Evolutionary conservation across 2,888 invertebrate species (phyloP), one percentile per base, ranked within the genome.

Genomic region (Andrena chrysosceles): DNA sequence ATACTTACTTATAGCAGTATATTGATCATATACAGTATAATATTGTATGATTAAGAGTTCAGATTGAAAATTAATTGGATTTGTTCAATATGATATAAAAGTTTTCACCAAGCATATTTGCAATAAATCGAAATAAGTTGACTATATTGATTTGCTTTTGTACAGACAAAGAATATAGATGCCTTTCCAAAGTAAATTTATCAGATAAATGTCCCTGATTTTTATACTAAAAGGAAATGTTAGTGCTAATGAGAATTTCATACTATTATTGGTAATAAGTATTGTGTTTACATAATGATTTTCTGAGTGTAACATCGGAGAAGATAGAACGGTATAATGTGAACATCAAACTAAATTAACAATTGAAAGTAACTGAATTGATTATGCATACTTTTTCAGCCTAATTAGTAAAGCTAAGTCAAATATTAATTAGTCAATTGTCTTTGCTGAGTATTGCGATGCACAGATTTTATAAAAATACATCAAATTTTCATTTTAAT

Each of bases 381-480:
- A 73, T 29, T 48, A 33, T 54, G 68, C 29, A 68, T 62, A 77
- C 26, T 20, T 62, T 31, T 62, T 31, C 70, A 66, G 80, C 77
- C 70, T 85, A 82, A 83, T 82, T 76, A 85, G 70, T 56, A 33
- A 72, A 70, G 74, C 69, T 80, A 79, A 82, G 85, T 70, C 56
- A 85, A 85, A 82, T 59, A 23, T 52, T 76, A 23, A 60, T 64
- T 60, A 60, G 31, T 56, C 16, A n/a, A 69, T 29, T 59, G 49
- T 56, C n/a, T 20, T 67, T 49, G 16, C 35, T 2, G 23, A 29
- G 7, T 59, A 63, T 29, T n/a, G 26, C 56, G 60, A 49, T 26
- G 54, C 67, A 66, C 66, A 54, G 49, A 10, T 76, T 70, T 31
- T 29, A 33, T 35, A 29, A 35, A n/a, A 64, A 31, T 26, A 64